Conservation (phyloP, 1,140 invertebrate species). For the Myzus persicae region DNA sequence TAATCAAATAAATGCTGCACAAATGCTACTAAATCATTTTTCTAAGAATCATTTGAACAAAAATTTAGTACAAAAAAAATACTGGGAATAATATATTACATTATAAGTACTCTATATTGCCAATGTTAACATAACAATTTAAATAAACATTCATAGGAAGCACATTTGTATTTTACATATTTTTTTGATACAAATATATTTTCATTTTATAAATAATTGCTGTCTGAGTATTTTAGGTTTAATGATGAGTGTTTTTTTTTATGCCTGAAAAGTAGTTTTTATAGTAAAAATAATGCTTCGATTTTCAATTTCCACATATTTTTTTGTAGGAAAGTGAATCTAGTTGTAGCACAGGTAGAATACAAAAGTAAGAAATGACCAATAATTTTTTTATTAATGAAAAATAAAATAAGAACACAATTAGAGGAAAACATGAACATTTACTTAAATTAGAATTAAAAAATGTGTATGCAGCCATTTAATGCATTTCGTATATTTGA, state of each 20-base stretch:
- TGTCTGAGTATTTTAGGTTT: background rate
- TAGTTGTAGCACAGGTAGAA: background rate
- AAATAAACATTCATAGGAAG: background rate
- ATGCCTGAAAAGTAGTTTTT: background rate
- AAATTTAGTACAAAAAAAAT: background rate
- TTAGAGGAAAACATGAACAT: too few relatives aligned
- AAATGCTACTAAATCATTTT: background rate
- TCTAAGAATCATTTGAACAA: background rate
- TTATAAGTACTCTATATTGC: background rate
- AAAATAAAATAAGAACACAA: too few relatives aligned
- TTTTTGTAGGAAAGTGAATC: background rate
- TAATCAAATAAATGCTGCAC: background rate
- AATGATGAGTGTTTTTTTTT: background rate
- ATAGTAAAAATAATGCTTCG: background rate
- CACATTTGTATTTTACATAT: too few relatives aligned
- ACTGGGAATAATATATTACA: background rate
- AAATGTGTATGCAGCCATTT: too few relatives aligned
- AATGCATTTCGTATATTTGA: too few relatives aligned
- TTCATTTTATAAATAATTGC: background rate
- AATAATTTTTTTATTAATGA: background rate
- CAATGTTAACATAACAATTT: background rate
- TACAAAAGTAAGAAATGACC: background rate
- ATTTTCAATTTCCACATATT: background rate
- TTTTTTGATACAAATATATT: too few relatives aligned
- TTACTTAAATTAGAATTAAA: too few relatives aligned